A percentile compares a stretch with the other conserved stretches of the same genome.
These are phyloP conservation scores for Gastracanthus pulcherrimus DNA, from an alignment of 2,888 invertebrate genomes.

Conservation along the genomic window DNA sequence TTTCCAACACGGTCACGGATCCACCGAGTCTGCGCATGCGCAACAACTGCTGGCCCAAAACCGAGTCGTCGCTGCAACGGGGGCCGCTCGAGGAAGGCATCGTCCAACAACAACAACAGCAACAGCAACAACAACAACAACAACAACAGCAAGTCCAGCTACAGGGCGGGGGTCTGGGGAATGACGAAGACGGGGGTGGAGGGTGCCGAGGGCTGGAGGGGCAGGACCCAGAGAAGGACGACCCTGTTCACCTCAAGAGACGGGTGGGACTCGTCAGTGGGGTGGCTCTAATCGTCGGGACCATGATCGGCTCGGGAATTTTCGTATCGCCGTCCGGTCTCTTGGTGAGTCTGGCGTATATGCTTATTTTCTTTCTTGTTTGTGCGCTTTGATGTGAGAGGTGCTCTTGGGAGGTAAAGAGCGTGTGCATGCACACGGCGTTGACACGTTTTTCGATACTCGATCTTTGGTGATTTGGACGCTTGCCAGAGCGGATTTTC, in stretches of 20 bases:
- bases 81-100: neutral
- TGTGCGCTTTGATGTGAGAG: too few species aligned
- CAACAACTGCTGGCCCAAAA: slow-evolving; percentile 46
- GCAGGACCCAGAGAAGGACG: slow-evolving; percentile 95
- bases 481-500: too few species aligned
- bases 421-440: too few species aligned
- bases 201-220: slow-evolving; percentile 87
- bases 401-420: too few species aligned
- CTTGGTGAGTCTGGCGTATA: slow-evolving; percentile 81
- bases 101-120: slow-evolving; percentile 46
- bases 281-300: slow-evolving; percentile 99
- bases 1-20: neutral
- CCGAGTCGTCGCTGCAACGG: neutral
- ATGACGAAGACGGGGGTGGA: slow-evolving; percentile 75
- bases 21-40: slow-evolving; percentile 48
- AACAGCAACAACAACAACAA: slow-evolving; percentile 51
- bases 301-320: slow-evolving; percentile 99
- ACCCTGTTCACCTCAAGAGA: slow-evolving; percentile 99
- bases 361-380: neutral
- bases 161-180: slow-evolving; percentile 67
- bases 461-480: too few species aligned
- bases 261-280: slow-evolving; percentile 99
- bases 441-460: too few species aligned
- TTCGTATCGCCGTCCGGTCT: slow-evolving; percentile 98
- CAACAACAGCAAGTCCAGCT: slow-evolving; percentile 46